phyloP scores from a whole-genome alignment of 2,797 vertebrate genomes.

The Alauda arvensis region DNA sequence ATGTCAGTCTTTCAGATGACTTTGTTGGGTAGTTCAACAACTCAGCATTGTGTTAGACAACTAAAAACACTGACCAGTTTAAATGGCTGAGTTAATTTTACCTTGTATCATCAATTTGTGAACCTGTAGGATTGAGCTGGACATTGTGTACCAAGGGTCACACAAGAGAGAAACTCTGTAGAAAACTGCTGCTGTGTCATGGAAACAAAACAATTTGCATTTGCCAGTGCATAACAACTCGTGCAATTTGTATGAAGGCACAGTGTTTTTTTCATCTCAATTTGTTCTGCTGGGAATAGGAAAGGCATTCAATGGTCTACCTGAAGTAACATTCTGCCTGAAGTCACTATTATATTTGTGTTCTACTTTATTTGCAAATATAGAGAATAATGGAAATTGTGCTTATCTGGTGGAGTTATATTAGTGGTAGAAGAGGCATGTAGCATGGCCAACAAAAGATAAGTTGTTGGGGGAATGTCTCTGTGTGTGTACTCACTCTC shows the following conservation, averaged over 20 bases:
- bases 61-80: neutral
- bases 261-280: neutral
- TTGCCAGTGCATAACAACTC: neutral
- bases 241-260: neutral
- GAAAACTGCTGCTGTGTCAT: neutral
- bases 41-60: neutral
- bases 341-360: neutral
- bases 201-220: neutral
- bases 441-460: neutral
- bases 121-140: neutral
- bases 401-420: neutral
- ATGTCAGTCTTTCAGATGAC: neutral
- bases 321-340: neutral
- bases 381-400: neutral
- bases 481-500: fast-evolving
- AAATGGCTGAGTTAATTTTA: neutral
- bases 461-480: fast-evolving
- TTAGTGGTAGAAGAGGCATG: neutral
- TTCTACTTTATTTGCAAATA: neutral
- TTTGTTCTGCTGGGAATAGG: neutral
- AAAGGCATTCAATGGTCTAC: neutral
- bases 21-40: too few relatives aligned
- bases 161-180: neutral
- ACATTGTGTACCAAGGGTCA: neutral
- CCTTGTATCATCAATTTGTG: fast-evolving